Percentiles rank a stretch among this genome's conserved stretches.
These are phyloP conservation scores for Drosophila monieri DNA, from an alignment of 2,888 invertebrate genomes.

Conservation along the genomic window DNA sequence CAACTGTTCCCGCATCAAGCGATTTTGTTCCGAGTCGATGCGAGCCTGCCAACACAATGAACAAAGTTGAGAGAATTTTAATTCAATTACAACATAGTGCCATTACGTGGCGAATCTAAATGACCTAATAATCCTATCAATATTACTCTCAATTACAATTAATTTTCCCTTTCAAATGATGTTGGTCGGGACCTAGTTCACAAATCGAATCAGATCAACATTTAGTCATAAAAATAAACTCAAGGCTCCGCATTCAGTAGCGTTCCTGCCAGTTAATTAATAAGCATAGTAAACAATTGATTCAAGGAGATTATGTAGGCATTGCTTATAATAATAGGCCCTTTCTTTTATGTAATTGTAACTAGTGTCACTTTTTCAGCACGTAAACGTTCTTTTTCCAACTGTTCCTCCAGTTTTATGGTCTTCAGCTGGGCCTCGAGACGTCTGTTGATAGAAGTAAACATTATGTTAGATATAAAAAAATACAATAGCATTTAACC, in stretches of 20 bases:
- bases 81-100: constrained; percentile 17
- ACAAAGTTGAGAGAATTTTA: constrained; percentile 44
- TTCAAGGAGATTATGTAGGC: no score
- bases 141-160: constrained; percentile 30
- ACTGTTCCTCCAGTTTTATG: constrained; percentile 85
- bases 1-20: constrained; percentile 77
- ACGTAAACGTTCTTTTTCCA: constrained; percentile 83
- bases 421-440: constrained; percentile 87
- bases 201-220: constrained; percentile 21
- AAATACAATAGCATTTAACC: neutral
- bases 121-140: constrained; percentile 8
- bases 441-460: constrained; percentile 80
- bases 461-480: neutral
- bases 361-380: constrained; percentile 72
- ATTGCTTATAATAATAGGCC: neutral
- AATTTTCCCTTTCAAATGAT: neutral
- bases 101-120: constrained; percentile 9
- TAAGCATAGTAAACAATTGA: neutral
- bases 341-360: neutral
- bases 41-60: constrained; percentile 67
- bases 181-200: neutral
- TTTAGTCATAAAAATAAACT: constrained; percentile 20
- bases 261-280: neutral
- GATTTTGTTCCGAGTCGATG: constrained; percentile 81
- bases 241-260: constrained; percentile 6